Conservation (phyloP, 2,888 invertebrate genomes). For the Sceliomorpha sp. region DNA sequence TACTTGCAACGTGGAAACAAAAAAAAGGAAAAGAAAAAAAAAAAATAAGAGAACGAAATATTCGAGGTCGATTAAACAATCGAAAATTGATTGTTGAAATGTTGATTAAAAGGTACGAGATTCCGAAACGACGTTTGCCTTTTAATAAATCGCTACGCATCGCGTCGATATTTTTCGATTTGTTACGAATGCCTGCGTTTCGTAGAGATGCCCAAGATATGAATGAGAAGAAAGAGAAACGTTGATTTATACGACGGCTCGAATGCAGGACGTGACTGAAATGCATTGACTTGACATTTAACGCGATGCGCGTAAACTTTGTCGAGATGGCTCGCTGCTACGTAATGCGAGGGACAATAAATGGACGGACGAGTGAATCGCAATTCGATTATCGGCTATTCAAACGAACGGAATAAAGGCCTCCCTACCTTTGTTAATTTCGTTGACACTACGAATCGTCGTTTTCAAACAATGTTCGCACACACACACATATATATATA, state of each 20-base stretch:
- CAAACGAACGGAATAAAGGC: constrained; percentile 3
- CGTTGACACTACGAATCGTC: neutral
- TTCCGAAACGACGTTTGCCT: no score
- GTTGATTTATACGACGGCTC: constrained; percentile 51
- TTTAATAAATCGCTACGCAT: no score
- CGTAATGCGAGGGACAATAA: constrained; percentile 14
- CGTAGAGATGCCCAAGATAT: constrained; percentile 1
- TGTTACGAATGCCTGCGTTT: no score
- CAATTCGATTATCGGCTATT: constrained; percentile 11
- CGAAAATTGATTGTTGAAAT: no score
- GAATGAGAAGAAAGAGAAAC: constrained; percentile 14
- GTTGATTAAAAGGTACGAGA: no score
- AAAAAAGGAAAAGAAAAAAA: no score
- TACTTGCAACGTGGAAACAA: no score
- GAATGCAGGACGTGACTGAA: constrained; percentile 53
- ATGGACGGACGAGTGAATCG: constrained; percentile 13
- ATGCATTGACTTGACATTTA: constrained; percentile 57
- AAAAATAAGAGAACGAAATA: no score
- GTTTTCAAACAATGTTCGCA: neutral
- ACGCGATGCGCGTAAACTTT: constrained; percentile 18
- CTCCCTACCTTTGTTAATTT: constrained; percentile 4
- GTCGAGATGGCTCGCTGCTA: constrained; percentile 5
- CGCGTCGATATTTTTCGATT: no score
- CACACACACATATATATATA: no score
- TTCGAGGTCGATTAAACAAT: no score